These are phyloP conservation scores for Andrena cerasifolii DNA, from an alignment of 1,140 invertebrate species.

Conservation along the genomic window DNA sequence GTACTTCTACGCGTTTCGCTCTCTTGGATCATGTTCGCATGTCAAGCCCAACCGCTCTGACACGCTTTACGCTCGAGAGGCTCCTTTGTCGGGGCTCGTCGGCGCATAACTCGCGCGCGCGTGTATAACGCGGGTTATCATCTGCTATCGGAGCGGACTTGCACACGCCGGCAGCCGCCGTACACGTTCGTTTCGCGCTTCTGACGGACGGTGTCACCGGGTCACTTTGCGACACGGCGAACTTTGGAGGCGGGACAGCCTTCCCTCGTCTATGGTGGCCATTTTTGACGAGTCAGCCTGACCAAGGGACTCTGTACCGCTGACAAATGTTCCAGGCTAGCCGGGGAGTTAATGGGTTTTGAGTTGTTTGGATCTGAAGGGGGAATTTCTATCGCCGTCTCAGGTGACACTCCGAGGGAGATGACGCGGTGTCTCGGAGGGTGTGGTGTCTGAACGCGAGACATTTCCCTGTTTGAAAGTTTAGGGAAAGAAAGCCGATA, in stretches of 20 bases:
- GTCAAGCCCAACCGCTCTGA: conserved; percentile 69
- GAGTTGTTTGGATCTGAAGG: conserved; percentile 2
- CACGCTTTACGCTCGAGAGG: conserved; percentile 68
- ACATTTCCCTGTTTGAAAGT: neutral
- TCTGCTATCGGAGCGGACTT: neutral
- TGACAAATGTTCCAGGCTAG: neutral
- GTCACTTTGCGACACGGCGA: conserved; percentile 16
- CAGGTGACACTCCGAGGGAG: neutral
- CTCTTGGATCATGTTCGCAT: conserved; percentile 68
- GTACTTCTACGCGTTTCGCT: conserved; percentile 55
- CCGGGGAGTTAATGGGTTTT: conserved; percentile 10
- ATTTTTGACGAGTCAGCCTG: no score
- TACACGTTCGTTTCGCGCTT: conserved; percentile 6
- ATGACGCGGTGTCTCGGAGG: conserved; percentile 1
- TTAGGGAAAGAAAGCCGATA: neutral
- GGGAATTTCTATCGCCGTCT: neutral
- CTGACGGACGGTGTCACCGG: conserved; percentile 48
- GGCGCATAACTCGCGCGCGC: conserved; percentile 37
- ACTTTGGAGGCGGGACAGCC: neutral
- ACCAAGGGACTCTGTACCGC: no score
- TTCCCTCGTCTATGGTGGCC: no score
- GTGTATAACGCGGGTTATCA: conserved; percentile 29
- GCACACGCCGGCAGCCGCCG: conserved; percentile 6
- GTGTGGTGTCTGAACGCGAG: neutral
- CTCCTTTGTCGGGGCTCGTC: conserved; percentile 65